Evolutionary conservation across 2,888 invertebrate genomes (phyloP).

Genomic region (Pilophorus perplexus): DNA sequence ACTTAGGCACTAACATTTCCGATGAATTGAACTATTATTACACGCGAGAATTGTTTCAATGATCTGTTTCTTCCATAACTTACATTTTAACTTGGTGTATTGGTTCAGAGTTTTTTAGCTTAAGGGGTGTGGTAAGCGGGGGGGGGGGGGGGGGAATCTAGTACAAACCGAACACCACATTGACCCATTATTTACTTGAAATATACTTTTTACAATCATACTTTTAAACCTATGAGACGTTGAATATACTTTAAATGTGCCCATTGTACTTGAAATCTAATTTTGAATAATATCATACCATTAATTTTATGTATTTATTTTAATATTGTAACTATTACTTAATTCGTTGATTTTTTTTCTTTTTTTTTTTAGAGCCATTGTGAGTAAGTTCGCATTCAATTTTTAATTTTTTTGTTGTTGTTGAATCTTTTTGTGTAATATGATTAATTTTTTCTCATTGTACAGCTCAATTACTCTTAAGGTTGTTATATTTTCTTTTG

Average conservation of each 20-base stretch:
- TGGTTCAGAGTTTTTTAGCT: too few relatives aligned
- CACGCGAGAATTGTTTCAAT: too few relatives aligned
- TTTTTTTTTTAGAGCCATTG: too few relatives aligned
- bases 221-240: neutral
- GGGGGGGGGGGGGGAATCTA: too few relatives aligned
- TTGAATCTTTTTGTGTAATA: slow-evolving; percentile 9
- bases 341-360: too few relatives aligned
- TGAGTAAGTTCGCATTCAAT: too few relatives aligned
- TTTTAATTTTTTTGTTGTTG: too few relatives aligned
- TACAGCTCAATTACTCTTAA: slow-evolving; percentile 34
- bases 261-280: neutral
- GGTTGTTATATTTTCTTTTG: slow-evolving; percentile 9
- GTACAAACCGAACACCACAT: neutral
- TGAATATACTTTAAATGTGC: neutral
- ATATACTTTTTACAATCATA: neutral
- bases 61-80: too few relatives aligned
- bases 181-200: neutral
- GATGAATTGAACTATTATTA: too few relatives aligned
- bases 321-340: slow-evolving; percentile 4
- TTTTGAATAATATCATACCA: slow-evolving; percentile 15
- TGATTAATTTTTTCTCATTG: slow-evolving; percentile 11
- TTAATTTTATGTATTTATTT: slow-evolving; percentile 14
- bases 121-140: too few relatives aligned
- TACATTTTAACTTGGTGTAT: too few relatives aligned
- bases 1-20: too few relatives aligned